Evolutionary conservation across 92 coral and sea anemone species (phyloP), one percentile per base, ranked within the genome.

Genomic region (Parazoanthus atlanticus): DNA sequence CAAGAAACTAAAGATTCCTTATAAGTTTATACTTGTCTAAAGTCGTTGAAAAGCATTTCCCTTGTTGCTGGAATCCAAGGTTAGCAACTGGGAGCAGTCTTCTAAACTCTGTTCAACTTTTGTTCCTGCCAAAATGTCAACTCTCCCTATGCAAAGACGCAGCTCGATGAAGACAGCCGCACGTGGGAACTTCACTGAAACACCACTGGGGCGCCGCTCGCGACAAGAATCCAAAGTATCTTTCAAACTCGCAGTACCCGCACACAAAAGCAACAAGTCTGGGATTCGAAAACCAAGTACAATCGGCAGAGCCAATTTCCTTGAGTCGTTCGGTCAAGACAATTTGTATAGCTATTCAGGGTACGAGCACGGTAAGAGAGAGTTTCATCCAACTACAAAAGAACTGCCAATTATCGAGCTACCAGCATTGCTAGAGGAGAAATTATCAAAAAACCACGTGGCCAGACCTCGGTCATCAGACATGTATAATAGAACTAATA

Each of bases 321-420:
- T 95, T 21, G 90, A 90, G 32, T 95, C 98, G 71, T 95, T 93
- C 64, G 98, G 95, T 30, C 89, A 89, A 82, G 88, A 93, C 64
- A 91, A 86, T 4, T 58, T 93, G 30, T 74, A 81, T 65, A 82
- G 90, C 31, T 91, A 93, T 41, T 84, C 92, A 71, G 88, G 92
- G 41, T 79, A 91, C 8, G 93, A 91, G 2, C 91, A 89, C 6
- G 76, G 76, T 25, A 88, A 91, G 86, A 81, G 72, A 34, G 86
- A 89, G 38, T 17, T 74, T 19, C 31, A 33, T 40, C 70, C 77
- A 69, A 26, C 65, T 26, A 29, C 34, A 32, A 84, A 46, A 31
- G 67, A 84, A 33, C 26, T 75, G 47, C 46, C 43, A 41, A 75
- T 36, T 75, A 19, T 75, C 26, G 79, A 75, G 26, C 28, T 75